Evolutionary conservation across 53 echinoderm and acorn worm species (phyloP).

Genomic region (Holothuria leucospilota): DNA sequence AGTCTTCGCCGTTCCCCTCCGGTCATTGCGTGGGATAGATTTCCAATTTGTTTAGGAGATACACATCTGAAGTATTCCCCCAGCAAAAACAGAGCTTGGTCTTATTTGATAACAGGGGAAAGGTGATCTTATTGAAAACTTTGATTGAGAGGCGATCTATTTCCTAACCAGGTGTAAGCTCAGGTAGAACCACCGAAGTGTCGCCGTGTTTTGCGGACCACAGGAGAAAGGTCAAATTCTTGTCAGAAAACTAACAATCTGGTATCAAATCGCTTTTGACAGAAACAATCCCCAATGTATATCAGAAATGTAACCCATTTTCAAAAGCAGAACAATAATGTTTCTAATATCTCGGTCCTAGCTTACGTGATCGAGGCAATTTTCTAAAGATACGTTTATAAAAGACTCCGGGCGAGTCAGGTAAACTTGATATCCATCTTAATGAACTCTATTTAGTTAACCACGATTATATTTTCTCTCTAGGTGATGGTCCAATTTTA

Average conservation of each 20-base stretch:
- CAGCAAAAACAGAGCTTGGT: conserved; percentile 33
- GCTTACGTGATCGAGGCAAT: too few relatives aligned
- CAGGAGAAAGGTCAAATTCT: conserved; percentile 40
- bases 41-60: conserved; percentile 51
- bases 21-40: conserved; percentile 12
- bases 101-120: conserved; percentile 42
- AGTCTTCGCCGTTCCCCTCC: not conserved
- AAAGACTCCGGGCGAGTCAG: too few relatives aligned
- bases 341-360: too few relatives aligned
- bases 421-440: too few relatives aligned
- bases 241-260: conserved; percentile 23
- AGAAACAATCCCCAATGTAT: conserved; percentile 25
- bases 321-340: not conserved
- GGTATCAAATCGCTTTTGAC: conserved; percentile 36
- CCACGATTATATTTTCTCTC: too few relatives aligned
- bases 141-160: conserved; percentile 3
- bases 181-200: conserved; percentile 35
- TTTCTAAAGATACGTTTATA: too few relatives aligned
- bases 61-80: conserved; percentile 36
- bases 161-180: conserved; percentile 18
- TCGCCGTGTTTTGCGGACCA: conserved; percentile 34
- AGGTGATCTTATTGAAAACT: conserved; percentile 18
- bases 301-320: not conserved
- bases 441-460: too few relatives aligned
- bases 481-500: too few relatives aligned